Evolutionary conservation across 1,140 invertebrate species (phyloP).

Genomic region (Venustaconcha ellipsiformis): DNA sequence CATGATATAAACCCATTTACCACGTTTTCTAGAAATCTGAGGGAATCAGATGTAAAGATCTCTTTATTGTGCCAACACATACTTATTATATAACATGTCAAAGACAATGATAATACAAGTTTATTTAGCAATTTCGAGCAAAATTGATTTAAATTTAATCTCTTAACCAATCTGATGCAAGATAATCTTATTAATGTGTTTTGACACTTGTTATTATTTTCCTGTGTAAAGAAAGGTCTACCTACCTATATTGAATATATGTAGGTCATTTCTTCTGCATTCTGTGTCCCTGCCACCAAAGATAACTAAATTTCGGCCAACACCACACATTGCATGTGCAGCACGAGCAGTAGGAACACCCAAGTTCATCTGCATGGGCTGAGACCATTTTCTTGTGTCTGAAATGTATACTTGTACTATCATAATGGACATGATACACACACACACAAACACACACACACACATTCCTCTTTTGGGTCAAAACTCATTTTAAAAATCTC

Average conservation of each 20-base stretch:
- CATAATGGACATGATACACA: background rate
- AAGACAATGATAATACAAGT: too few relatives aligned
- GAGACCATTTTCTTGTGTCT: slow-evolving; percentile 59
- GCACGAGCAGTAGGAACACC: slow-evolving; percentile 63
- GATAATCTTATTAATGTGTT: background rate
- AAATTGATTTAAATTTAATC: too few relatives aligned
- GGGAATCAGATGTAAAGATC: background rate
- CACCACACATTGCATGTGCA: slow-evolving; percentile 62
- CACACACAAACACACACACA: background rate
- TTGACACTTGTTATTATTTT: background rate
- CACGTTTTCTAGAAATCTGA: background rate
- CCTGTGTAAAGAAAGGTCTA: background rate
- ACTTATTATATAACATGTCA: background rate
- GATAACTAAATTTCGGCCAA: slow-evolving; percentile 56
- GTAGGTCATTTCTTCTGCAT: slow-evolving; percentile 63
- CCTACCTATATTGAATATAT: slow-evolving; percentile 65
- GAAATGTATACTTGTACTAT: slow-evolving; percentile 7
- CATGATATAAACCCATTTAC: too few relatives aligned
- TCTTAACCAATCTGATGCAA: too few relatives aligned
- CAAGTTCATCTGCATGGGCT: slow-evolving; percentile 66
- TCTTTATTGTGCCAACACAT: background rate
- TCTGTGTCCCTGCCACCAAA: slow-evolving; percentile 66
- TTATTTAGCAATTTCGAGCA: background rate
- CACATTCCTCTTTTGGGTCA: background rate
- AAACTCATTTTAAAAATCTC: too few relatives aligned